Percentiles rank a stretch among this genome's conserved stretches.
phyloP scores from a whole-genome alignment of 2,797 vertebrate genomes.

The Distichodus sexfasciatus region DNA sequence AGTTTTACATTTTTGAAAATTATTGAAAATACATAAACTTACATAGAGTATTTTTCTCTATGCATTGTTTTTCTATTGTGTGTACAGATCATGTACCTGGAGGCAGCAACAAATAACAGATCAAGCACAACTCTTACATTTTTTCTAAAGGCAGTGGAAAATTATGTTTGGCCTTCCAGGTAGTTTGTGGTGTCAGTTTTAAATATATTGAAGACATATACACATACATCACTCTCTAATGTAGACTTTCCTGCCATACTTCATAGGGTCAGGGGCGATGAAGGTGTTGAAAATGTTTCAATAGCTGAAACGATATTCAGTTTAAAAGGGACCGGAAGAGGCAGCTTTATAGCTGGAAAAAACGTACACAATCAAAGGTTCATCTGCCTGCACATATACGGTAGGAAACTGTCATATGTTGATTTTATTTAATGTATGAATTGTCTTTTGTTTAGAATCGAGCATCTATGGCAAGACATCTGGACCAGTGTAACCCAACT shows the following conservation, averaged over 20 bases:
- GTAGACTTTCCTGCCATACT: not conserved
- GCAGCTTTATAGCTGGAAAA: slow-evolving; percentile 16
- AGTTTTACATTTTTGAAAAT: too few species aligned
- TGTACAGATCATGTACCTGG: slow-evolving; percentile 39
- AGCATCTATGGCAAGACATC: slow-evolving; percentile 28
- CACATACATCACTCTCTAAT: too few species aligned
- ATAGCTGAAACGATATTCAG: slow-evolving; percentile 39
- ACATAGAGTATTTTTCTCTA: too few species aligned
- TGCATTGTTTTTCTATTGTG: slow-evolving; percentile 17
- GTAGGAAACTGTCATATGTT: too few species aligned
- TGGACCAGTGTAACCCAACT: slow-evolving; percentile 39
- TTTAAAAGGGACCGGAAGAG: slow-evolving; percentile 38
- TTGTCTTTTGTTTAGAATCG: slow-evolving; percentile 25
- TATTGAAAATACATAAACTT: too few species aligned
- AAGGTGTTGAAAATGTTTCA: slow-evolving; percentile 30
- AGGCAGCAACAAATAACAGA: slow-evolving; percentile 34
- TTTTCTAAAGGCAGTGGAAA: slow-evolving; percentile 37
- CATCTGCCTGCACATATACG: not conserved
- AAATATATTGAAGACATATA: not conserved
- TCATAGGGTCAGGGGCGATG: slow-evolving; percentile 28
- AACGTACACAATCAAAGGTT: slow-evolving; percentile 7
- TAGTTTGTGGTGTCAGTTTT: slow-evolving; percentile 1
- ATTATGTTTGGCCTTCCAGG: slow-evolving; percentile 39
- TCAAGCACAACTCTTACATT: slow-evolving; percentile 29
- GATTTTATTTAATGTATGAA: not conserved